Base-by-base conservation (phyloP, 2,888 invertebrate genomes). In the Apamea epomidion region DNA sequence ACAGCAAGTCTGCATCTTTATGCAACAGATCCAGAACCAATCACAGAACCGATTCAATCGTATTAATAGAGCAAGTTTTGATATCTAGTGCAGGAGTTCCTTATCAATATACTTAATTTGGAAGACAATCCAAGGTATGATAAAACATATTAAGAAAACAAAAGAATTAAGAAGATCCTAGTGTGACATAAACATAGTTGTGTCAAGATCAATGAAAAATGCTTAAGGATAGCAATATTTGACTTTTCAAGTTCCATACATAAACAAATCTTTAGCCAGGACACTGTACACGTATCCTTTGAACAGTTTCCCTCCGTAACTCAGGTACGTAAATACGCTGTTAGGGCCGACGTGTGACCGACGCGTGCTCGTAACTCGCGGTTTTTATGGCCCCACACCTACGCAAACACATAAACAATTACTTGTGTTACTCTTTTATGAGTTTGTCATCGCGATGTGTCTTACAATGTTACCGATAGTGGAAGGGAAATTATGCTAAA, bases 351-450 rank as follows among this genome's bases (percentile, higher is more conserved):
- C 85, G 85, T 87, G 83, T 78, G 84, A 87, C 88, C 74, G 89
- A 90, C 90, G 83, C 74, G 81, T 54, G 85, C 67, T 80, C 86
- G 79, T 91, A 91, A 92, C 82, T 90, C 89, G 84, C 88, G 7
- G 77, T 77, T 89, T 91, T 93, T 92, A 93, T 91, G 82, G 88
- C 91, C 82, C 74, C 79, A 89, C 90, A 89, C 91, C 91, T 89
- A 92, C 92, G 84, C 86, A 76, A 74, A 78, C 67, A 71, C 84
- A 78, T 90, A 85, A 90, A 90, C 89, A 89, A 87, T 90, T 87
- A 85, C 87, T 90, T 82, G 72, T 87, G 77, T 87, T 89, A 80
- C 81, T 80, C 81, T 76, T 83, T 85, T 83, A 84, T 78, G 76
- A 82, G 70, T 72, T 45, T 80, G 82, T 85, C 80, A 76, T 79